These are phyloP conservation scores for Sebastolobus alascanus DNA, from an alignment of 2,797 vertebrate genomes.

Conservation along the genomic window DNA sequence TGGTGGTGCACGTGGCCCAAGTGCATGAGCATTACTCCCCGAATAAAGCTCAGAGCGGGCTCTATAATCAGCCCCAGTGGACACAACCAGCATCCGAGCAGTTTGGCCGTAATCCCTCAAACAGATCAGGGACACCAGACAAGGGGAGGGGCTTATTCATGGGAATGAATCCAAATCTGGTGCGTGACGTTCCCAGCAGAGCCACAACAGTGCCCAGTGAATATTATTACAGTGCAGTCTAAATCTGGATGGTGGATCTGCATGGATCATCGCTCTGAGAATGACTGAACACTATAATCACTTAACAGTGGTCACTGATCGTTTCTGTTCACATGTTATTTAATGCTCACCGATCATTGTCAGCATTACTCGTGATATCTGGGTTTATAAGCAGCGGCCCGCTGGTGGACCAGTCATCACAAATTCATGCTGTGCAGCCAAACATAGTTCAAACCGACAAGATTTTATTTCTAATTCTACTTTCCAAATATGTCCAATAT, in stretches of 20 bases:
- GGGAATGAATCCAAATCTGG: neutral
- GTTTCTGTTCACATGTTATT: neutral
- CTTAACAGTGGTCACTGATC: neutral
- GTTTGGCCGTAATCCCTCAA: neutral
- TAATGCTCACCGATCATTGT: neutral
- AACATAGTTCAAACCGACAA: neutral
- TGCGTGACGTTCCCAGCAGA: neutral
- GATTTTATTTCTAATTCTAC: neutral
- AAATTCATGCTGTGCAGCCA: neutral
- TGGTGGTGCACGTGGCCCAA: neutral
- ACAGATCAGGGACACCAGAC: conserved; percentile 12
- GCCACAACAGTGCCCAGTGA: neutral
- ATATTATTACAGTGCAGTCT: neutral
- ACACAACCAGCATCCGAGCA: neutral
- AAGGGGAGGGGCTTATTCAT: neutral
- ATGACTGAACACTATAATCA: neutral
- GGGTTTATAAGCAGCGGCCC: neutral
- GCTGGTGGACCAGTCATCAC: neutral
- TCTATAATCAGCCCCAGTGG: neutral
- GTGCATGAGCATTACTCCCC: conserved; percentile 5
- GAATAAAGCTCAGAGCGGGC: neutral
- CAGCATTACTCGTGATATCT: neutral
- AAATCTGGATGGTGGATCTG: neutral
- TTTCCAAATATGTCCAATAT: neutral
- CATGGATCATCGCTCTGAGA: neutral